A percentile compares a stretch with the other conserved stretches of the same genome.
These are phyloP conservation scores for Falco peregrinus DNA, from an alignment of 2,797 vertebrate genomes.

Conservation along the genomic window DNA sequence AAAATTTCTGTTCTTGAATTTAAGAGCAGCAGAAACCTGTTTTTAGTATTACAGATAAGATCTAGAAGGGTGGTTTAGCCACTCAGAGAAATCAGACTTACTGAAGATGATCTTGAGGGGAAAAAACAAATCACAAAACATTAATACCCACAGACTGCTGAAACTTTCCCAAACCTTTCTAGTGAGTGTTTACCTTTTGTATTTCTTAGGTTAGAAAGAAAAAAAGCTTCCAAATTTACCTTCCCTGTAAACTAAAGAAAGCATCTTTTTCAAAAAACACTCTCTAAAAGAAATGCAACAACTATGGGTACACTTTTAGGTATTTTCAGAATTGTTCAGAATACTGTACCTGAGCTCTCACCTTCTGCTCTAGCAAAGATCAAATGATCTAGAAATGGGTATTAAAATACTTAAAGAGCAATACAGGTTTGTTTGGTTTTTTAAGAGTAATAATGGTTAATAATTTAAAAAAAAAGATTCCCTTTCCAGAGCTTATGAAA, in stretches of 20 bases:
- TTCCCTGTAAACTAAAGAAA: neutral
- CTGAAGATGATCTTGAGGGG: neutral
- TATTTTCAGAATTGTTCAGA: neutral
- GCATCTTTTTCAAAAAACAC: neutral
- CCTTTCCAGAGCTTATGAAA: neutral
- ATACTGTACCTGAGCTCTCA: neutral
- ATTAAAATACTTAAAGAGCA: neutral
- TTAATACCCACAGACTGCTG: neutral
- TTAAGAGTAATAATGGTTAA: neutral
- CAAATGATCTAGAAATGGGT: neutral
- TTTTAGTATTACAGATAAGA: neutral
- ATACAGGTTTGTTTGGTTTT: neutral
- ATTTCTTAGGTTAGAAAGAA: neutral
- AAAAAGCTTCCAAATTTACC: neutral
- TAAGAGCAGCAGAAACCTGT: neutral
- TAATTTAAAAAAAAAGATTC: neutral
- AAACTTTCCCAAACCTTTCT: neutral
- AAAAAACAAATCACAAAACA: neutral
- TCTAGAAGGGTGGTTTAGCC: neutral
- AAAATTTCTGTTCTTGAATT: neutral
- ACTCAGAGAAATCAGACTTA: neutral
- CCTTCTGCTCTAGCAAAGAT: neutral
- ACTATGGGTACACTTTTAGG: neutral
- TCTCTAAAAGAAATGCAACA: neutral
- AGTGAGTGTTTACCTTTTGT: neutral